Conservation (phyloP, 2,888 invertebrate genomes). For the Calameuta idolon region DNA sequence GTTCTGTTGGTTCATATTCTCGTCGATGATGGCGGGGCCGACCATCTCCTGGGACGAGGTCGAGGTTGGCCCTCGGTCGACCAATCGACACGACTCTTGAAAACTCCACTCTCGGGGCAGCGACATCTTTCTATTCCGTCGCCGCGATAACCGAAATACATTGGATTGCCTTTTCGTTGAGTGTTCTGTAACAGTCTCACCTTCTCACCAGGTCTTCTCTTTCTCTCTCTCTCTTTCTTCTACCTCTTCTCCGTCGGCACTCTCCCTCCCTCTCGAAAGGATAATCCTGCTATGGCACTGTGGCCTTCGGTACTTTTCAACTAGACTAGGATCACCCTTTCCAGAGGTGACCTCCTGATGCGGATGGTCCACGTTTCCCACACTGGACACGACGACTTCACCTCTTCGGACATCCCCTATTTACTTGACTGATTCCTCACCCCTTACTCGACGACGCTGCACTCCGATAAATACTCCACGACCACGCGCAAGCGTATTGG, state of each 20-base stretch:
- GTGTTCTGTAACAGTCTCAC: not conserved
- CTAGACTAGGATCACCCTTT: not conserved
- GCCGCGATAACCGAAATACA: conserved; percentile 63
- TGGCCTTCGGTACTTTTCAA: not conserved
- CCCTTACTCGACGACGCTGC: not conserved
- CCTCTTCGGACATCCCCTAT: not conserved
- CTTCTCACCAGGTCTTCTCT: not conserved
- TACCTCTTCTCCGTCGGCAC: conserved; percentile 17
- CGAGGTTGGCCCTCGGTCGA: conserved; percentile 41
- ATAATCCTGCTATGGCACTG: not conserved
- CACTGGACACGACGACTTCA: not conserved
- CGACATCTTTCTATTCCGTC: conserved; percentile 68
- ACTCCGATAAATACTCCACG: not conserved
- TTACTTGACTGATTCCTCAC: not conserved
- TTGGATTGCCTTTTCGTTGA: conserved; percentile 50
- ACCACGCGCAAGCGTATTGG: not conserved
- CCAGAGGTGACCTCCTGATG: not conserved
- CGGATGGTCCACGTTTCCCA: not conserved
- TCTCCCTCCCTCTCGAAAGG: not conserved
- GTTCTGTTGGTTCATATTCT: conserved; percentile 67
- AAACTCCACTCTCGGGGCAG: conserved; percentile 74
- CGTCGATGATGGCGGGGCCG: conserved; percentile 53
- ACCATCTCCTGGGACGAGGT: conserved; percentile 59
- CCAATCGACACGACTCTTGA: conserved; percentile 69
- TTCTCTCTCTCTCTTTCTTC: conserved; percentile 10